These are phyloP conservation scores for Lasius platythorax DNA, from an alignment of 2,888 invertebrate species.

Conservation along the genomic window DNA sequence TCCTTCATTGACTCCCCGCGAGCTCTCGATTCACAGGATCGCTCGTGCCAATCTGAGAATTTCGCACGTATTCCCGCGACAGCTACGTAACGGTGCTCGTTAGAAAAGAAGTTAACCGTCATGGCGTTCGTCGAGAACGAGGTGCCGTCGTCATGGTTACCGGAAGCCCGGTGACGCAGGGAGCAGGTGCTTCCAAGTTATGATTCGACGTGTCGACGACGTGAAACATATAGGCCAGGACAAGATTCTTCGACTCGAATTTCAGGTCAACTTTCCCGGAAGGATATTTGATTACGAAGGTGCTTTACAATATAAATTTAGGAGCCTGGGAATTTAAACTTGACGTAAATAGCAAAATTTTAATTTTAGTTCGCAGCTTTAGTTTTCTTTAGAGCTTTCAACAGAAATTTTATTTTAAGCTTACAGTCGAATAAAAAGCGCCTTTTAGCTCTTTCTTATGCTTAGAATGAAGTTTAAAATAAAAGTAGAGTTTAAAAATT, in stretches of 20 bases:
- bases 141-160: slow-evolving; percentile 70
- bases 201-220: slow-evolving; percentile 62
- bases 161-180: slow-evolving; percentile 40
- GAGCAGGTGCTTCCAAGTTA: slow-evolving; percentile 67
- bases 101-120: slow-evolving; percentile 74
- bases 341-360: not conserved
- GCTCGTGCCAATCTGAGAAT: slow-evolving; percentile 32
- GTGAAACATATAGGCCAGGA: slow-evolving; percentile 10
- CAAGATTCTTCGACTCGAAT: slow-evolving; percentile 32
- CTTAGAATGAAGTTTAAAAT: slow-evolving; percentile 1
- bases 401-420: slow-evolving; percentile 13
- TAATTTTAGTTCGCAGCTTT: no score
- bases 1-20: slow-evolving; percentile 24
- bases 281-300: not conserved
- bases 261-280: not conserved
- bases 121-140: slow-evolving; percentile 65
- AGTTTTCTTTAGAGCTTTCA: not conserved
- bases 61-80: slow-evolving; percentile 36
- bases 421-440: not conserved
- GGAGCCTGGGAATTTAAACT: not conserved
- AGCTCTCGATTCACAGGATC: slow-evolving; percentile 22
- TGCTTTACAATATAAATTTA: not conserved
- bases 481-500: slow-evolving; percentile 3
- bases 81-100: slow-evolving; percentile 69
- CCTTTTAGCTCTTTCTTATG: not conserved